Percentiles rank a stretch among this genome's conserved stretches.
These are phyloP conservation scores for Gobiocypris rarus DNA, from an alignment of 2,113 vertebrate genomes.

Conservation along the genomic window DNA sequence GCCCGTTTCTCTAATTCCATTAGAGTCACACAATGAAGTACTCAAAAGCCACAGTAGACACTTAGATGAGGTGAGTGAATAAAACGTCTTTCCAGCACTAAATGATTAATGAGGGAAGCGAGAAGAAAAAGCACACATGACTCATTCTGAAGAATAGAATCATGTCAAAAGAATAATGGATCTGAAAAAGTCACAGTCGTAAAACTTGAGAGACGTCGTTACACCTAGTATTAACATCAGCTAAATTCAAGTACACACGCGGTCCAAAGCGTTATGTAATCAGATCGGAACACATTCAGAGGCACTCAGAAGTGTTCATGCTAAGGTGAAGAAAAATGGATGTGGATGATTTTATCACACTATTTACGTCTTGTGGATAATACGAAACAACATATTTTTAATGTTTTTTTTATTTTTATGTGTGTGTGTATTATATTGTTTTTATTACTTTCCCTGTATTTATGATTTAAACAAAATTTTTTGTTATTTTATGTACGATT, in stretches of 20 bases:
- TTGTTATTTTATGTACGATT: no score
- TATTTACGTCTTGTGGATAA: neutral
- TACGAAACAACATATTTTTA: no score
- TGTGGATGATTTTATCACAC: neutral
- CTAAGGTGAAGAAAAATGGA: neutral
- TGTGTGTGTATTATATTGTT: no score
- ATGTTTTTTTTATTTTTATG: no score
- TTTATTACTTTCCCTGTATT: no score
- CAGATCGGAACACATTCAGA: neutral
- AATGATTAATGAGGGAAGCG: neutral
- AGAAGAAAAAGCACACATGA: neutral
- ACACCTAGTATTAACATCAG: neutral
- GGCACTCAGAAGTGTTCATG: neutral
- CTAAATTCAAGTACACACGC: neutral
- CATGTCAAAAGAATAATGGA: neutral
- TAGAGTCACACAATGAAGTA: constrained; percentile 1
- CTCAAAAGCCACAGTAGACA: constrained; percentile 31
- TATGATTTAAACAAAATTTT: no score
- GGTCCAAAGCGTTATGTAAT: neutral
- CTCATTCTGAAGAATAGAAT: neutral
- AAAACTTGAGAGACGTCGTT: neutral
- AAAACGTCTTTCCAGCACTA: constrained; percentile 1
- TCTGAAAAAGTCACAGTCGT: neutral
- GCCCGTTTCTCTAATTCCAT: constrained; percentile 14
- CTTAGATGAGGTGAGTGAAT: constrained; percentile 15